These are phyloP conservation scores for Scomberomorus guttatus DNA, from an alignment of 2,797 vertebrate species.

Conservation along the genomic window DNA sequence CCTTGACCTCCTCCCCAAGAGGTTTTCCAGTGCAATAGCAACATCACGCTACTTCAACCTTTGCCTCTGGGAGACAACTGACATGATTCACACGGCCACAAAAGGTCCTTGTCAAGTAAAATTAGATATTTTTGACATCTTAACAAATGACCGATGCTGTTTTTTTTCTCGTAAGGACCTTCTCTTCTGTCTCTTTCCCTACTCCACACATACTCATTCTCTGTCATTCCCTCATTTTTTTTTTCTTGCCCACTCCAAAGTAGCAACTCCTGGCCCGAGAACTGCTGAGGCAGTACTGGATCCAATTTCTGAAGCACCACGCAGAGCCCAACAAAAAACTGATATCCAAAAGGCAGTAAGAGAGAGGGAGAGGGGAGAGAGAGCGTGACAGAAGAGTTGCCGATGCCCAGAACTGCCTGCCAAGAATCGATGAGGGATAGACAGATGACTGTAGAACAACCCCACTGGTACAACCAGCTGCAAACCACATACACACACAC, in stretches of 20 bases:
- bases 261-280: slow-evolving; percentile 45
- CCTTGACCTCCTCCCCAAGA: slow-evolving; percentile 10
- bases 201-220: slow-evolving; percentile 18
- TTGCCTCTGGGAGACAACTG: slow-evolving; percentile 21
- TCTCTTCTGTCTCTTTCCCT: slow-evolving; percentile 9
- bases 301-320: slow-evolving; percentile 56
- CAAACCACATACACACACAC: slow-evolving; percentile 19
- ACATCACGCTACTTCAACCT: slow-evolving; percentile 1
- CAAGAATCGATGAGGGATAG: slow-evolving; percentile 69
- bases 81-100: slow-evolving; percentile 11
- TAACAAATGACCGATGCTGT: background rate
- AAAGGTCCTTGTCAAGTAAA: background rate
- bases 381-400: slow-evolving; percentile 59
- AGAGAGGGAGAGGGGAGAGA: slow-evolving; percentile 11
- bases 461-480: slow-evolving; percentile 48
- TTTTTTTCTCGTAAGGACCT: background rate
- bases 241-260: slow-evolving; percentile 14
- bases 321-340: slow-evolving; percentile 55
- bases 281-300: slow-evolving; percentile 69
- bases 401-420: slow-evolving; percentile 56
- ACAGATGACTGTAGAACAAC: slow-evolving; percentile 53
- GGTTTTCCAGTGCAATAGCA: background rate
- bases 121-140: slow-evolving; percentile 14
- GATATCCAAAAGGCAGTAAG: slow-evolving; percentile 52
- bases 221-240: slow-evolving; percentile 19